These are phyloP conservation scores for Dryomyza anilis DNA, from an alignment of 2,888 invertebrate species.

Conservation along the genomic window DNA sequence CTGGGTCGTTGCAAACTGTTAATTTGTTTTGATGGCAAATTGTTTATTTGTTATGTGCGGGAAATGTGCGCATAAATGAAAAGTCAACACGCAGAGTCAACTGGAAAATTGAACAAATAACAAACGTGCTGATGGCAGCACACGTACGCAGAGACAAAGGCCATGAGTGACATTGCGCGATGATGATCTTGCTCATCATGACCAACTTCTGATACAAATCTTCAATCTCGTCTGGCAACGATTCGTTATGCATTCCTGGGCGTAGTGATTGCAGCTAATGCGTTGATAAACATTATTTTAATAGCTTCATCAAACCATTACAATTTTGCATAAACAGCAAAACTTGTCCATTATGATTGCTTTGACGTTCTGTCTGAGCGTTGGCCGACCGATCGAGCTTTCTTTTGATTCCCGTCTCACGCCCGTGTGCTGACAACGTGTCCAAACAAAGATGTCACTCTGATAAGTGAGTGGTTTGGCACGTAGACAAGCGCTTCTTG, in stretches of 20 bases:
- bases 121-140: background rate
- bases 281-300: constrained; percentile 43
- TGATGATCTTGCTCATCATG: background rate
- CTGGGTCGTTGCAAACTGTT: constrained; percentile 7
- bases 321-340: constrained; percentile 47
- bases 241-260: constrained; percentile 7
- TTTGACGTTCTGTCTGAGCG: background rate
- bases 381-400: background rate
- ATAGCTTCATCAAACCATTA: constrained; percentile 48
- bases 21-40: too few species aligned
- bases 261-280: constrained; percentile 11
- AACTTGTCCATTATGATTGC: constrained; percentile 22
- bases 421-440: constrained; percentile 22
- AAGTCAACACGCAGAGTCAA: background rate
- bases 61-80: background rate
- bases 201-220: background rate
- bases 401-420: background rate
- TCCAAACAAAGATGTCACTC: constrained; percentile 25
- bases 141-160: background rate
- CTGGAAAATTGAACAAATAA: background rate
- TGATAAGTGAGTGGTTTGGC: constrained; percentile 22
- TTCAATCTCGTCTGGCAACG: background rate
- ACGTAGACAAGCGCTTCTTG: constrained; percentile 12
- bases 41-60: background rate
- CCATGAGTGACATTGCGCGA: constrained; percentile 1